A percentile compares a stretch with the other conserved stretches of the same genome.
phyloP scores from a whole-genome alignment of 2,888 invertebrate genomes.

The Polydrusus tereticollis region DNA sequence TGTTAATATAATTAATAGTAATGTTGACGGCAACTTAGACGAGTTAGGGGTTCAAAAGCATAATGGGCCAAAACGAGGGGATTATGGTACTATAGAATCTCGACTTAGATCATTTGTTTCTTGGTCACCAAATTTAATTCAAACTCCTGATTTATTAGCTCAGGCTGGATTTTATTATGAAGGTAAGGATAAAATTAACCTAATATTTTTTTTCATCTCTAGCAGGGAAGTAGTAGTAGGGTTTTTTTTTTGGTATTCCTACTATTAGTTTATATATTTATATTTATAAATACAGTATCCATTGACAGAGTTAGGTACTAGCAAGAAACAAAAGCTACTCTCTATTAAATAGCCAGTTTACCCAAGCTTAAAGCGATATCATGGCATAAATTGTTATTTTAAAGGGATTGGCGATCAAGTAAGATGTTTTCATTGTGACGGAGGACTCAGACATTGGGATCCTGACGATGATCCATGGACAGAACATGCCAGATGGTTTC shows the following conservation, averaged over 20 bases:
- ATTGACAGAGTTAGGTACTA: too few relatives aligned
- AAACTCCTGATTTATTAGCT: constrained; percentile 82
- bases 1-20: constrained; percentile 32
- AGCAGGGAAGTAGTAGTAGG: too few relatives aligned
- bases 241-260: too few relatives aligned
- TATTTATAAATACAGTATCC: too few relatives aligned
- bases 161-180: constrained; percentile 92
- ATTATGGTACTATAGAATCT: constrained; percentile 77
- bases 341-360: too few relatives aligned
- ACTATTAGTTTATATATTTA: too few relatives aligned
- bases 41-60: constrained; percentile 74
- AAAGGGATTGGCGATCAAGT: constrained; percentile 73
- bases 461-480: constrained; percentile 91
- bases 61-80: constrained; percentile 75
- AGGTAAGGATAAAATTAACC: constrained; percentile 67
- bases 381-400: not conserved
- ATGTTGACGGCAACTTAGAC: constrained; percentile 60
- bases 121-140: constrained; percentile 84
- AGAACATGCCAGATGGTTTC: constrained; percentile 95
- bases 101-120: constrained; percentile 78
- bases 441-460: constrained; percentile 92
- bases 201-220: too few relatives aligned
- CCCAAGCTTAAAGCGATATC: too few relatives aligned
- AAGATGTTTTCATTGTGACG: constrained; percentile 95
- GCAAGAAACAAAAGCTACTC: too few relatives aligned